phyloP scores from a whole-genome alignment of 2,113 vertebrate genomes.

The Nothocercus julius region DNA sequence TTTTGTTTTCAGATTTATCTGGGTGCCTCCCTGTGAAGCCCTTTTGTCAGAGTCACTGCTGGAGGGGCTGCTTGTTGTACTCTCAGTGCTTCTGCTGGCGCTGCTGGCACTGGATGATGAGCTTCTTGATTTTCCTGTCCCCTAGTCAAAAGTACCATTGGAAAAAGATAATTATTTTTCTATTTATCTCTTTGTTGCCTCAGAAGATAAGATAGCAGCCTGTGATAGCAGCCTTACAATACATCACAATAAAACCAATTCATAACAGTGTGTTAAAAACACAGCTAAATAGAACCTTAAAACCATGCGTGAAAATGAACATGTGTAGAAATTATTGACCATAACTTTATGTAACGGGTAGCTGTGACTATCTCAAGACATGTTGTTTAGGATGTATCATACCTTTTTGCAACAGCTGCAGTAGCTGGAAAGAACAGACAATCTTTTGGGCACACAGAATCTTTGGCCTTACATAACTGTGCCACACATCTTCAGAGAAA shows the following conservation, averaged over 20 bases:
- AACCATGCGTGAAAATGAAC: background rate
- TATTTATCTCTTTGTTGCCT: background rate
- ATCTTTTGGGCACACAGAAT: background rate
- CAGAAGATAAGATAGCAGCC: background rate
- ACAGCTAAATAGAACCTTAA: background rate
- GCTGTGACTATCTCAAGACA: background rate
- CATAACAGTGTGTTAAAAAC: background rate
- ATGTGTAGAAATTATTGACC: background rate
- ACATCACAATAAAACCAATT: background rate
- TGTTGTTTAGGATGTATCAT: background rate
- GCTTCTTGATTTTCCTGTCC: background rate
- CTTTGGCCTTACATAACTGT: background rate
- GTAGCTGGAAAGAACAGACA: background rate
- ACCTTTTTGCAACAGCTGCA: background rate
- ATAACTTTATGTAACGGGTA: background rate
- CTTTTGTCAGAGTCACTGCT: slow-evolving; percentile 15
- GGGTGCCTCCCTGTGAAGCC: background rate
- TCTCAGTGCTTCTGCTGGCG: background rate
- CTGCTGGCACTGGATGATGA: slow-evolving; percentile 52
- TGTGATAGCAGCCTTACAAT: background rate
- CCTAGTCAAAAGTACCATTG: background rate
- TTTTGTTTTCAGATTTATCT: slow-evolving; percentile 15
- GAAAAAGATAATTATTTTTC: slow-evolving; percentile 14
- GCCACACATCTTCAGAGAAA: background rate
- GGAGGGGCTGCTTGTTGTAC: background rate